A percentile compares a stretch with the other conserved stretches of the same genome.
phyloP scores from a whole-genome alignment of 1,140 invertebrate species.

The Calliphora vicina region DNA sequence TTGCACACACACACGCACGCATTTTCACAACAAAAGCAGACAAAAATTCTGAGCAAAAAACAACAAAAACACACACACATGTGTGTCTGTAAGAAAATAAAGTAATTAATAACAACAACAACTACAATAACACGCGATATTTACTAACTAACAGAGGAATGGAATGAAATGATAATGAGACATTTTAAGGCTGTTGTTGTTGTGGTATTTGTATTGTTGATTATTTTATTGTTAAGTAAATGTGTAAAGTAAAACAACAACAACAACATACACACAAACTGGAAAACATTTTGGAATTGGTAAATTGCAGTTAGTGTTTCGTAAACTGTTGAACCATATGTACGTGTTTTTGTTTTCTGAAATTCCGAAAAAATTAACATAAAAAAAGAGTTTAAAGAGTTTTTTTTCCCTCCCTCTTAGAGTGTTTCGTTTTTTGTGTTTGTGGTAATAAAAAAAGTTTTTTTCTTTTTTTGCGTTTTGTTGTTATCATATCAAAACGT shows the following conservation, averaged over 20 bases:
- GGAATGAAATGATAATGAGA: background rate
- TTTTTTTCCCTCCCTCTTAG: background rate
- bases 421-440: no score
- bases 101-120: background rate
- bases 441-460: background rate
- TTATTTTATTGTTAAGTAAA: no score
- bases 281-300: conserved; percentile 25
- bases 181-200: no score
- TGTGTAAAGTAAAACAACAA: background rate
- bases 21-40: background rate
- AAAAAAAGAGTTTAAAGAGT: background rate
- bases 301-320: conserved; percentile 33
- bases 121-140: background rate
- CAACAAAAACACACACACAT: background rate
- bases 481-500: background rate
- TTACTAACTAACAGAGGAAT: no score
- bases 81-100: background rate
- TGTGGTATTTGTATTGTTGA: no score
- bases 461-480: background rate
- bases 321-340: conserved; percentile 28
- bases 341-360: background rate
- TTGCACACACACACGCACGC: background rate
- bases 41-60: background rate
- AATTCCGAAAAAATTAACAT: background rate
- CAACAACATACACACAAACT: background rate